These are phyloP conservation scores for Agrochola lota DNA, from an alignment of 2,888 invertebrate species.

Conservation along the genomic window DNA sequence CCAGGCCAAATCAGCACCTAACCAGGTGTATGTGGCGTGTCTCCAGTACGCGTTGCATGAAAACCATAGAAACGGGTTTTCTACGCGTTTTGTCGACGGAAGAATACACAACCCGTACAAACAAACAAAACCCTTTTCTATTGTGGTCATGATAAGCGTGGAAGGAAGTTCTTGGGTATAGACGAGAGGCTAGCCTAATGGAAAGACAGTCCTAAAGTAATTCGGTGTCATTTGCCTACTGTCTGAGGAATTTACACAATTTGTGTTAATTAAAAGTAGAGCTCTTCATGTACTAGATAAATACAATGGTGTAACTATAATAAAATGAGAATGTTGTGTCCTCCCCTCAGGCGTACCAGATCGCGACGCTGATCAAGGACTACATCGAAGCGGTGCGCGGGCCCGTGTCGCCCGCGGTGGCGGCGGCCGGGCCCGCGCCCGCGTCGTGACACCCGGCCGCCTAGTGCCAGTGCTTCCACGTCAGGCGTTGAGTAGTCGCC, in stretches of 20 bases:
- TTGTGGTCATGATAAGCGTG: no score
- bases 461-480: constrained; percentile 91
- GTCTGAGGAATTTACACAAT: no score
- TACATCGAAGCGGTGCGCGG: constrained; percentile 92
- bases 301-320: background rate
- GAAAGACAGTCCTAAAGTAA: background rate
- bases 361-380: constrained; percentile 97
- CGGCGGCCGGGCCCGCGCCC: constrained; percentile 70
- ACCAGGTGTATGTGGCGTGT: background rate
- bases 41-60: no score
- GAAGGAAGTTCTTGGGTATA: background rate
- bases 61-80: no score
- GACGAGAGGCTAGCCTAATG: background rate
- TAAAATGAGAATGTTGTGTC: background rate
- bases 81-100: no score
- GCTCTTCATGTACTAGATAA: background rate
- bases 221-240: background rate
- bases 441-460: constrained; percentile 87
- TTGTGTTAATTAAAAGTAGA: background rate
- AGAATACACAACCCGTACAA: no score
- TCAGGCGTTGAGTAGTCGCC: constrained; percentile 77
- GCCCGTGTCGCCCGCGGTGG: constrained; percentile 86
- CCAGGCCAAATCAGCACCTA: background rate
- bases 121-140: no score
- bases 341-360: constrained; percentile 95